phyloP scores from a whole-genome alignment of 2,888 invertebrate genomes.

The Cheilosia soror region DNA sequence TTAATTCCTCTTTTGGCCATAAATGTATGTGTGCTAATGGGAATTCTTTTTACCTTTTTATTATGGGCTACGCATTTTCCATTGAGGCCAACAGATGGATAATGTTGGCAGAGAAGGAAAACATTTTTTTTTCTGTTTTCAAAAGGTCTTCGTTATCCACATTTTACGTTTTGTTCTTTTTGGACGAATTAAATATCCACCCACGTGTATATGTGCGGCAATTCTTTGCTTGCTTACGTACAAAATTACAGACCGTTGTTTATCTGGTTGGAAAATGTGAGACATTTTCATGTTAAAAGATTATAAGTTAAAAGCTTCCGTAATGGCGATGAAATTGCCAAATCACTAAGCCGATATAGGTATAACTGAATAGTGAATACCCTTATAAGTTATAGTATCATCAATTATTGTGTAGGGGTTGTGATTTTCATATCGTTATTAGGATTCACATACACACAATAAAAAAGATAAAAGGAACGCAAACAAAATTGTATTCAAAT shows the following conservation, averaged over 20 bases:
- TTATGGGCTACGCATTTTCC: constrained; percentile 49
- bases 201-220: constrained; percentile 56
- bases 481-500: constrained; percentile 45
- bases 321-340: constrained; percentile 63
- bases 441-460: background rate
- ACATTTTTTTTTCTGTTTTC: background rate
- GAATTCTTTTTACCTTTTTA: constrained; percentile 30
- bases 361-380: constrained; percentile 11
- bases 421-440: constrained; percentile 42
- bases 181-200: constrained; percentile 32
- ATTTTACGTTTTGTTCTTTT: constrained; percentile 12
- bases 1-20: constrained; percentile 13
- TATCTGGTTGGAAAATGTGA: constrained; percentile 62
- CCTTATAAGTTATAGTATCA: constrained; percentile 11
- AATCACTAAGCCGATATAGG: constrained; percentile 57
- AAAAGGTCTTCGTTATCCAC: constrained; percentile 5
- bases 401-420: constrained; percentile 9
- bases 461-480: constrained; percentile 12
- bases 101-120: constrained; percentile 18
- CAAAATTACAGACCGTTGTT: constrained; percentile 45
- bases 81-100: constrained; percentile 44
- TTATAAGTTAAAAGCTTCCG: constrained; percentile 53
- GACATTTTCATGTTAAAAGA: constrained; percentile 31
- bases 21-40: constrained; percentile 50
- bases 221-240: constrained; percentile 23